A percentile compares a stretch with the other conserved stretches of the same genome.
Conservation (phyloP, 2,888 invertebrate species). For the Coenonympha glycerion region DNA sequence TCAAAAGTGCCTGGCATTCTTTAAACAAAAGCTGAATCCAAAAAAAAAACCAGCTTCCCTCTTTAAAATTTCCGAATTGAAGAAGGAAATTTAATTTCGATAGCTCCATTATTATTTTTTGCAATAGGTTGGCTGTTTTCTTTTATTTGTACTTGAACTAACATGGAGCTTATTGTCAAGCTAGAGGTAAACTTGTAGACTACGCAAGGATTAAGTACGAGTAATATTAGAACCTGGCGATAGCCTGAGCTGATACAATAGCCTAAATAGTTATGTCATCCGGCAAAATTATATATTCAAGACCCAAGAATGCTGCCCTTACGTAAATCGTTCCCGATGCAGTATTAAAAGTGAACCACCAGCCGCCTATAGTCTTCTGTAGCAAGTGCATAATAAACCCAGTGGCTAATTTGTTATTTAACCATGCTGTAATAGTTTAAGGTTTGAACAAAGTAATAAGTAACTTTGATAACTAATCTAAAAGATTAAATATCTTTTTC, state of each 20-base stretch:
- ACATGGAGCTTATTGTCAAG: not conserved
- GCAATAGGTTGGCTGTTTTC: not conserved
- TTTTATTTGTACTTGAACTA: not conserved
- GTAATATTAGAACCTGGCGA: constrained; percentile 10
- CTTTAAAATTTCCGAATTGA: too few relatives aligned
- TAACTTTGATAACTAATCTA: not conserved
- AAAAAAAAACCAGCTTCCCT: too few relatives aligned
- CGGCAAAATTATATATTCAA: constrained; percentile 30
- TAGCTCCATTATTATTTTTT: not conserved
- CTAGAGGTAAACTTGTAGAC: too few relatives aligned
- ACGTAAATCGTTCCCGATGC: constrained; percentile 30
- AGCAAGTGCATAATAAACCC: too few relatives aligned
- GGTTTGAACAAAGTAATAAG: not conserved
- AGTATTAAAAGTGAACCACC: constrained; percentile 27
- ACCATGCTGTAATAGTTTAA: constrained; percentile 10
- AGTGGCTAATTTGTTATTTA: constrained; percentile 24
- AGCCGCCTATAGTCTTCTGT: too few relatives aligned
- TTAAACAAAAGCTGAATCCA: too few relatives aligned
- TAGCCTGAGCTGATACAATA: constrained; percentile 20
- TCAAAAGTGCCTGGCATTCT: too few relatives aligned
- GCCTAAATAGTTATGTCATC: constrained; percentile 28
- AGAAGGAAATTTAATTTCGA: too few relatives aligned
- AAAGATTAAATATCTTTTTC: too few relatives aligned
- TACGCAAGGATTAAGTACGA: constrained; percentile 4
- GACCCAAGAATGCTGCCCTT: constrained; percentile 32